Evolutionary conservation across 2,888 invertebrate species (phyloP), one percentile per base, ranked within the genome.

Genomic region (Hyalella azteca): DNA sequence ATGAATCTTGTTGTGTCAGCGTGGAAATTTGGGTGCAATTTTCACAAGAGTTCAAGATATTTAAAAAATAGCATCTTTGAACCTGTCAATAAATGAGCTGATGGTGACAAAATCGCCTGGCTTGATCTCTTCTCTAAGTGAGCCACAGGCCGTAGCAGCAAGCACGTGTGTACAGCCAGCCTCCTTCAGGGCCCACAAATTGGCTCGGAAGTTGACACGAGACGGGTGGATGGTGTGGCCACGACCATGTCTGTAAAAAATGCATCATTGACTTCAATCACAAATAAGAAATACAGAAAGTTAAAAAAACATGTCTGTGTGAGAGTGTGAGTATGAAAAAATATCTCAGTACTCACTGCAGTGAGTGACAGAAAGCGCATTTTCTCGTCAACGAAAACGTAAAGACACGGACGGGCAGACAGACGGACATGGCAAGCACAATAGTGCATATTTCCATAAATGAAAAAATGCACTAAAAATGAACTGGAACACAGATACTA

Each of bases 131-230:
- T 97, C 96, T 77, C 92, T 91, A 50, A 99, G 90, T 0, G 98
- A 98, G 0, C 99, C 99, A 86, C 94, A 94, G 1, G 98, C 98
- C 0, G 97, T 96, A 3, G 97, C 95, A 0, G 94, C 97, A 81
- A 99, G 90, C 29, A 99, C 88, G 87, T 98, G 97, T 0, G 96
- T 97, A 87, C 97, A 97, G 0, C 96, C 97, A 19, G 91, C 89
- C 81, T 92, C 87, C 81, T 92, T 87, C 85, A 99, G 88, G 0
- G 97, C 97, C 94, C 96, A 96, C 81, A 99, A 92, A 88, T 99
- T 99, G 0, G 98, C 98, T 80, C 97, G 92, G 88, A 95, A 98
- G 89, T 99, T 99, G 0, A 99, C 92, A 85, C 93, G 92, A 3
- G 93, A 92, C 0, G 99, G 98, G 89, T 92, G 93, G 77, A 93